These are phyloP conservation scores for Mycogona germanica DNA, from an alignment of 2,888 invertebrate genomes.

Conservation along the genomic window DNA sequence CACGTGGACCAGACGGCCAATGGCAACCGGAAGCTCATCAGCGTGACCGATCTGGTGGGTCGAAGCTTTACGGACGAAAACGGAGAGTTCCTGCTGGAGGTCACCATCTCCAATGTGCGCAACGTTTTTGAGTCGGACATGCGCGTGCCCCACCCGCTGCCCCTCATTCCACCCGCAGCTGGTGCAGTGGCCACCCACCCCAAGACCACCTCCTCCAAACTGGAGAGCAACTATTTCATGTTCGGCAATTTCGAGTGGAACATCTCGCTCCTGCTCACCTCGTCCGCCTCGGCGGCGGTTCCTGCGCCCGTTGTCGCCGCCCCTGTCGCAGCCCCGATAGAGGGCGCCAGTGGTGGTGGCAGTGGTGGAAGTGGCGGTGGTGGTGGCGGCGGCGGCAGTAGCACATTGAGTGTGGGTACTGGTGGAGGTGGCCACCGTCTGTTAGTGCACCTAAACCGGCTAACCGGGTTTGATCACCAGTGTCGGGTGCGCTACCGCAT, in stretches of 20 bases:
- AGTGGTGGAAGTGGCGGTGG: constrained; percentile 16
- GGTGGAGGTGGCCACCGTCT: constrained; percentile 14
- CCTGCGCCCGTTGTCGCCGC: constrained; percentile 34
- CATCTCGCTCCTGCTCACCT: constrained; percentile 39
- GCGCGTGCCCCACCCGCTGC: constrained; percentile 42
- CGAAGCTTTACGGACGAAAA: constrained; percentile 64
- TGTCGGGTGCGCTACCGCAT: constrained; percentile 57
- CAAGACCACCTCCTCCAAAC: constrained; percentile 23
- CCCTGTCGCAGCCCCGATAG: constrained; percentile 38
- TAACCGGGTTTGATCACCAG: constrained; percentile 68
- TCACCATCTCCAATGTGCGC: constrained; percentile 59
- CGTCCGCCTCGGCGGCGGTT: not conserved
- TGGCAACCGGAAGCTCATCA: constrained; percentile 58
- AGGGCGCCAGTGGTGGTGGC: constrained; percentile 5
- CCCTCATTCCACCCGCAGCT: constrained; percentile 16
- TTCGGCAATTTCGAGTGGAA: constrained; percentile 77
- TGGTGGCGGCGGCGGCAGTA: not conserved
- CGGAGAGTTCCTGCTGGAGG: constrained; percentile 63
- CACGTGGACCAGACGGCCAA: constrained; percentile 43
- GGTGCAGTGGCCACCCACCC: constrained; percentile 22
- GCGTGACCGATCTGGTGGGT: constrained; percentile 53
- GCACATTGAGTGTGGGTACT: constrained; percentile 21
- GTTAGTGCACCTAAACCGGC: constrained; percentile 45
- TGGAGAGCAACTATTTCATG: constrained; percentile 56
- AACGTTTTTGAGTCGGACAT: constrained; percentile 62